Percentiles rank a stretch among this genome's conserved stretches.
Evolutionary conservation across 1,140 invertebrate species (phyloP).

Genomic region (Solenopsis invicta): DNA sequence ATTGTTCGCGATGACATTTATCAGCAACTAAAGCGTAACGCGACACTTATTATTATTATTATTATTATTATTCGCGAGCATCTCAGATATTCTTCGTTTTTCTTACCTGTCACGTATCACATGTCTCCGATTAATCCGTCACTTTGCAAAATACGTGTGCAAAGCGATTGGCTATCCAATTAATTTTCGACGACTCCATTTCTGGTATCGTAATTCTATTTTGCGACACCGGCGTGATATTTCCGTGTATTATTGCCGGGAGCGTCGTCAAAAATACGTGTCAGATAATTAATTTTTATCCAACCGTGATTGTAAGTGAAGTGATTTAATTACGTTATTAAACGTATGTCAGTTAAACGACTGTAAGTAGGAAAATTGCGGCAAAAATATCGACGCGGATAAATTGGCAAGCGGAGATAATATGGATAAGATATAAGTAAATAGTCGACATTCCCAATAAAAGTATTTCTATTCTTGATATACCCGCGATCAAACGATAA

Average conservation of each 20-base stretch:
- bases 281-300: constrained; percentile 73
- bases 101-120: constrained; percentile 45
- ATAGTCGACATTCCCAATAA: constrained; percentile 32
- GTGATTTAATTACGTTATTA: constrained; percentile 69
- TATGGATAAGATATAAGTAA: constrained; percentile 61
- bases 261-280: constrained; percentile 64
- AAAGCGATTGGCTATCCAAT: constrained; percentile 64
- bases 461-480: constrained; percentile 35
- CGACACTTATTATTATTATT: neutral
- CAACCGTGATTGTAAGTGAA: constrained; percentile 43
- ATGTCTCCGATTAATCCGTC: constrained; percentile 43
- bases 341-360: constrained; percentile 69
- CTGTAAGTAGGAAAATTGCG: constrained; percentile 65
- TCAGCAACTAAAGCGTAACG: neutral
- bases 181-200: constrained; percentile 61
- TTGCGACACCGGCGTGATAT: constrained; percentile 59
- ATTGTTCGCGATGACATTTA: neutral
- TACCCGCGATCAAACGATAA: constrained; percentile 18
- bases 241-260: constrained; percentile 64
- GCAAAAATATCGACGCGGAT: constrained; percentile 64
- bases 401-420: constrained; percentile 65
- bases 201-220: constrained; percentile 70
- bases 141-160: constrained; percentile 48
- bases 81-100: constrained; percentile 43
- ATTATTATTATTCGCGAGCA: constrained; percentile 34